Conservation (phyloP, 1,140 invertebrate genomes). For the Drosophila nigromelanica region DNA sequence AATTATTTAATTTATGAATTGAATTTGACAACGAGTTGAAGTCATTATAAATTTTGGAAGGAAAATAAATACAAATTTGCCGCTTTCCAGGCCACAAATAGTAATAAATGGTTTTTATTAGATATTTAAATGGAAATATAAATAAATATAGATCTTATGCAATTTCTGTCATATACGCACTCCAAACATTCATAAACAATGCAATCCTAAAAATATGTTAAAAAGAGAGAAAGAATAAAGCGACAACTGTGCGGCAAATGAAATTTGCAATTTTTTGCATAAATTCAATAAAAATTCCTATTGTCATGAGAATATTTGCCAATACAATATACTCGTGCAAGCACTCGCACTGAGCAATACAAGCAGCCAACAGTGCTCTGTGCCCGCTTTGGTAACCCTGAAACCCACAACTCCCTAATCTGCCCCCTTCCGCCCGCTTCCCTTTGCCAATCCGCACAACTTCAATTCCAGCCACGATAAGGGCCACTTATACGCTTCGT, state of each 20-base stretch:
- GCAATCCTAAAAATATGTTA: conserved; percentile 10
- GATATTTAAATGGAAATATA: background rate
- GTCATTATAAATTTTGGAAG: too few relatives aligned
- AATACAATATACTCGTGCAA: conserved; percentile 61
- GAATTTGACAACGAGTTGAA: too few relatives aligned
- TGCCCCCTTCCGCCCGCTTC: background rate
- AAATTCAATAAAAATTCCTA: conserved; percentile 83
- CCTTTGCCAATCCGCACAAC: conserved; percentile 2
- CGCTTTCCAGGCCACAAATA: too few relatives aligned
- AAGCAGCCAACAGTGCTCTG: background rate
- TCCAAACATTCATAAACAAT: conserved; percentile 51
- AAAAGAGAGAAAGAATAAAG: conserved; percentile 5
- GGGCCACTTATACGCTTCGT: conserved; percentile 80
- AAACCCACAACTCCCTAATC: background rate
- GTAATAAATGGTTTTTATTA: too few relatives aligned
- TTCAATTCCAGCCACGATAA: conserved; percentile 54
- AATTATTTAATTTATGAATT: too few relatives aligned
- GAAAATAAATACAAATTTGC: too few relatives aligned
- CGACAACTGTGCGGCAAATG: conserved; percentile 56
- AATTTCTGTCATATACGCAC: conserved; percentile 39
- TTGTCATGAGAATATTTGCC: conserved; percentile 82
- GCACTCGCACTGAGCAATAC: conserved; percentile 7
- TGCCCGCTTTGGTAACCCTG: background rate
- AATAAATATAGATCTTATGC: background rate
- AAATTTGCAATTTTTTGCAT: conserved; percentile 80